Percentiles rank a stretch among this genome's conserved stretches.
These are phyloP conservation scores for Gymnobelideus leadbeateri DNA, from an alignment of 2,113 vertebrate genomes.

Conservation along the genomic window DNA sequence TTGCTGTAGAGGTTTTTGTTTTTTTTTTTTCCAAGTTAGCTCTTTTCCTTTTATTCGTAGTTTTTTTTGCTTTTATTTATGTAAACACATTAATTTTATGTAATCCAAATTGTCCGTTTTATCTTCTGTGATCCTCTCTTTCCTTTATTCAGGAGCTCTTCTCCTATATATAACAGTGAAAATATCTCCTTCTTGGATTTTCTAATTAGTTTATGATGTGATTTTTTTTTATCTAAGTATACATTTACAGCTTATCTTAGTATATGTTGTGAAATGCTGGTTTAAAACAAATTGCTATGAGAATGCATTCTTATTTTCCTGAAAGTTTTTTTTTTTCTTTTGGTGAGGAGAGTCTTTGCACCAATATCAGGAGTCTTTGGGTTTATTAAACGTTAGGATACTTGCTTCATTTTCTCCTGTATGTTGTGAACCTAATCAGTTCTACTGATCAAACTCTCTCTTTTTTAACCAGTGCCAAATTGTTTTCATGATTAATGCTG, in stretches of 20 bases:
- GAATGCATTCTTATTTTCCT: background rate
- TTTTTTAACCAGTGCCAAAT: background rate
- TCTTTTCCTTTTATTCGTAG: background rate
- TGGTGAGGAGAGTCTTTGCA: background rate
- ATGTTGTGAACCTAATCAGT: background rate
- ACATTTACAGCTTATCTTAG: background rate
- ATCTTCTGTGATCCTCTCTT: background rate
- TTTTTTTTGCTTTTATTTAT: background rate
- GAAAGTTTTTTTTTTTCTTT: background rate
- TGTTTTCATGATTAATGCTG: background rate
- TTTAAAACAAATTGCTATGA: background rate
- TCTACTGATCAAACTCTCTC: background rate
- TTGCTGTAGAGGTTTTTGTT: background rate
- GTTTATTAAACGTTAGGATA: background rate
- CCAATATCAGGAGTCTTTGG: background rate
- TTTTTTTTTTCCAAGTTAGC: background rate
- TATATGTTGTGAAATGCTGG: background rate
- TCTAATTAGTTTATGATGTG: background rate
- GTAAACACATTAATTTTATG: background rate
- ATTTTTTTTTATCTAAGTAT: background rate
- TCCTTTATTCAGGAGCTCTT: background rate
- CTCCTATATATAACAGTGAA: too few relatives aligned
- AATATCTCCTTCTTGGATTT: too few relatives aligned
- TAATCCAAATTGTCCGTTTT: background rate
- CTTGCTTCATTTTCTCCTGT: background rate